Evolutionary conservation across 37 sponge, comb jelly and placozoan species (phyloP), one percentile per base, ranked within the genome.

Genomic region (Crambe crambe): DNA sequence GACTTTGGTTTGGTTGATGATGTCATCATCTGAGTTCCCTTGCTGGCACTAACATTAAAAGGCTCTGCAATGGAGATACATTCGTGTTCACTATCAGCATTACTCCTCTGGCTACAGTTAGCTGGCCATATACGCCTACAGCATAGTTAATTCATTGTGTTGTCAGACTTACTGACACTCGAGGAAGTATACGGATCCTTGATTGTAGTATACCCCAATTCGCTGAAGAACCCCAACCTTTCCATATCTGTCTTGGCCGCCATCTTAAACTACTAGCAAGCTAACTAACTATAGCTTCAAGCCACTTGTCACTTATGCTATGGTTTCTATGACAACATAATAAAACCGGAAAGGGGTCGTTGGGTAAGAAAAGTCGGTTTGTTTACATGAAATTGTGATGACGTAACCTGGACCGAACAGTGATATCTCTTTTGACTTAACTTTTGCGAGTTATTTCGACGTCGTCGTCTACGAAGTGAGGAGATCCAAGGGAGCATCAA

Each of bases 131-230:
- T 60, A 51, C 23, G 4, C 61, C 61, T 21, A 60, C 66, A 31
- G 56, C 85, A n/a, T n/a, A n/a, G n/a, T n/a, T n/a, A n/a, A n/a
- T n/a, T n/a, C n/a, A n/a, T n/a, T n/a, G n/a, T n/a, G n/a, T n/a
- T n/a, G n/a, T n/a, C n/a, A n/a, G n/a, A n/a, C n/a, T 85, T 58
- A 85, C 85, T 88, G 34, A 54, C 63, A 35, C 78, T 70, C 0
- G 60, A 43, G 20, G 94, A 81, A n/a, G 54, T 59, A 70, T 95
- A 97, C 0, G 88, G 89, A 59, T 97, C 98, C 4, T 77, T 72
- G 47, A 97, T 89, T 3, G 89, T 95, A 3, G 86, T 90, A 78
- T 97, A 97, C n/a, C 92, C 91, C 59, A 72, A 66, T 70, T 97
- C 98, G 63, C 76, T 80, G 84, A 97, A 97, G 20, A 97, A 68